Percentiles rank a stretch among this genome's conserved stretches.
These are phyloP conservation scores for Misgurnus anguillicaudatus DNA, from an alignment of 2,113 vertebrate genomes.

Conservation along the genomic window DNA sequence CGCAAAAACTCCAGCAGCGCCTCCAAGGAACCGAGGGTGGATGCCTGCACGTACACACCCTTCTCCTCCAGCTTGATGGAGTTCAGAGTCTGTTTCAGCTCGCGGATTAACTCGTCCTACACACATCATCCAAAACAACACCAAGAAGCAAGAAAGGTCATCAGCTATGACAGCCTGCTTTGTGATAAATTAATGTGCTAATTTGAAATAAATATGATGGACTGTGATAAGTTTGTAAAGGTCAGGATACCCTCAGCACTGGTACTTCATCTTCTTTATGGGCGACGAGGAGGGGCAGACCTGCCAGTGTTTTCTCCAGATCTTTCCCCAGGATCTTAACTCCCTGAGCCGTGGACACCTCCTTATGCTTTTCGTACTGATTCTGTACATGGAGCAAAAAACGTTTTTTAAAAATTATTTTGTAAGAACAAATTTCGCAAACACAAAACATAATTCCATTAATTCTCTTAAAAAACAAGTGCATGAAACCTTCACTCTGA, in stretches of 20 bases:
- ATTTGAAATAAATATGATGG: neutral
- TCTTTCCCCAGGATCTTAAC: slow-evolving; percentile 99
- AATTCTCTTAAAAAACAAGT: neutral
- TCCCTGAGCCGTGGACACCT: slow-evolving; percentile 90
- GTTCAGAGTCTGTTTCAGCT: slow-evolving; percentile 95
- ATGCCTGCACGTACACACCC: slow-evolving; percentile 97
- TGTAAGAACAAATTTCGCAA: no score
- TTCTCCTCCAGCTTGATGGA: slow-evolving; percentile 98
- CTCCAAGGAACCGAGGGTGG: slow-evolving; percentile 94
- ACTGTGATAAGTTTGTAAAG: neutral
- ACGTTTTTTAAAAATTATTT: no score
- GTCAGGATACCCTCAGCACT: slow-evolving; percentile 83
- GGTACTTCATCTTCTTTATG: slow-evolving; percentile 92
- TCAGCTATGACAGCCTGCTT: no score
- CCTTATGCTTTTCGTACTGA: slow-evolving; percentile 98
- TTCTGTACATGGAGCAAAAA: slow-evolving; percentile 74
- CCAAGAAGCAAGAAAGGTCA: neutral
- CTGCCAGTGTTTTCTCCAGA: slow-evolving; percentile 92
- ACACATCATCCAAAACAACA: slow-evolving; percentile 25
- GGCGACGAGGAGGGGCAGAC: slow-evolving; percentile 92
- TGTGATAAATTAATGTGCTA: no score
- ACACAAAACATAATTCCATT: no score
- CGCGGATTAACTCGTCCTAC: slow-evolving; percentile 92
- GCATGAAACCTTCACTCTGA: slow-evolving; percentile 87
- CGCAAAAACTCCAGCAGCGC: slow-evolving; percentile 96